Base-by-base conservation (phyloP, 2,888 invertebrate genomes). In the Luperina nickerlii region DNA sequence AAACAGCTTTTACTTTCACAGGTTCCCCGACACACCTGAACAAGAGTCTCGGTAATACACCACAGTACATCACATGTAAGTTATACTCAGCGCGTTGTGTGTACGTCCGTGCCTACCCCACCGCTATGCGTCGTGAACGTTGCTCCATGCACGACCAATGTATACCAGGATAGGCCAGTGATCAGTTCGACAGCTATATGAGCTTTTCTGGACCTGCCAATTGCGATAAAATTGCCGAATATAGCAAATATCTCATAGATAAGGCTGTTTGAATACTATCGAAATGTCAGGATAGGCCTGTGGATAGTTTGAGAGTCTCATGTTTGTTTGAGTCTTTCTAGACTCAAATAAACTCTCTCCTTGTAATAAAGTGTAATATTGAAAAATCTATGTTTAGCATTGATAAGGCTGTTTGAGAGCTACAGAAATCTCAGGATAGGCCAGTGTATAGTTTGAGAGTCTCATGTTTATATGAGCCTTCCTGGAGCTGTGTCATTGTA, bases 71-170 rank as follows among this genome's bases (percentile, higher is more conserved):
- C 88, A 85, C 78, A 83, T 81, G 85, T 90, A 89, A 86, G 90
- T 90, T 93, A 96, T 95, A 96, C 96, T 96, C 96, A 94, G 93
- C 92, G 96, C 92, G 95, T 95, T 95, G 95, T 96, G 95, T 85
- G 78, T 75, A 82, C 79, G 74, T 78, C 73, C 71, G 84, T 80
- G 81, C 78, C 82, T 82, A 68, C 81, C 81, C 81, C 83, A 75
- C 87, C 45, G 68, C 73, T 74, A 73, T 72, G 38, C 63, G 77
- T 74, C 85, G 81, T 85, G 81, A 85, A 54, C 42, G 13, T 69
- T 32, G 27, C 68, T 27, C 20, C 15, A 42, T n/a, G 42, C 83
- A 74, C 83, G 86, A 73, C 67, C 76, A 15, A 6, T 27, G 54
- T 57, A 13, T 63, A 84, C 62, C 84, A 81, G 54, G 38, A 62